Base-by-base conservation (phyloP, 2,888 invertebrate genomes). In the Hydrotaea cyrtoneurina region DNA sequence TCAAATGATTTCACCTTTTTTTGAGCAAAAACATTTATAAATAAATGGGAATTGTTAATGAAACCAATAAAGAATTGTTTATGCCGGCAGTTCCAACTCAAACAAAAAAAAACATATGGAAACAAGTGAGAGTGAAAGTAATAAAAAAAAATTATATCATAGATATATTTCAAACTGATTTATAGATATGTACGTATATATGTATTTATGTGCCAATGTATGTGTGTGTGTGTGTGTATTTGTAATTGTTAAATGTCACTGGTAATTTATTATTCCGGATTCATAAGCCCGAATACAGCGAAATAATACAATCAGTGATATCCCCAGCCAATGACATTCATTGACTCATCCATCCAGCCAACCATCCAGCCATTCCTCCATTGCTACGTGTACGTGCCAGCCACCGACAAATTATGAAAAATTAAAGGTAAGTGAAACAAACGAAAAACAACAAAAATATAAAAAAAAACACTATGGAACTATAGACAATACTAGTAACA, bases 21-120 rank as follows among this genome's bases (percentile, higher is more conserved):
- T 31, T 62, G 1, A 2, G 15, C 15, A 46, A 39, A 23, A 74
- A 69, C 39, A 15, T 21, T 15, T 7, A 2, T n/a, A n/a, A n/a
- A n/a, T n/a, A n/a, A n/a, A 23, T 36, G 36, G n/a, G 23, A 64
- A 36, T 36, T 36, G 36, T 57, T 21, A 13, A 59, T 59, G 59
- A 59, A 59, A 19, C n/a, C 59, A 59, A 59, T 59, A 59, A 59
- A 59, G 15, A 59, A 59, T 59, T 59, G 59, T 59, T 59, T 59
- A 59, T 13, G 2, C 43, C 26, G n/a, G n/a, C n/a, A n/a, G n/a
- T n/a, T n/a, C n/a, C n/a, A n/a, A n/a, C n/a, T n/a, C n/a, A 26
- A 59, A 15, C 23, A 11, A 19, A 21, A 21, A 57, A 57, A 36
- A 36, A 36, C 36, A 36, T n/a, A n/a, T n/a, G n/a, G n/a, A n/a